Conservation (phyloP, 1,140 invertebrate species). For the Drosophila asahinai region DNA sequence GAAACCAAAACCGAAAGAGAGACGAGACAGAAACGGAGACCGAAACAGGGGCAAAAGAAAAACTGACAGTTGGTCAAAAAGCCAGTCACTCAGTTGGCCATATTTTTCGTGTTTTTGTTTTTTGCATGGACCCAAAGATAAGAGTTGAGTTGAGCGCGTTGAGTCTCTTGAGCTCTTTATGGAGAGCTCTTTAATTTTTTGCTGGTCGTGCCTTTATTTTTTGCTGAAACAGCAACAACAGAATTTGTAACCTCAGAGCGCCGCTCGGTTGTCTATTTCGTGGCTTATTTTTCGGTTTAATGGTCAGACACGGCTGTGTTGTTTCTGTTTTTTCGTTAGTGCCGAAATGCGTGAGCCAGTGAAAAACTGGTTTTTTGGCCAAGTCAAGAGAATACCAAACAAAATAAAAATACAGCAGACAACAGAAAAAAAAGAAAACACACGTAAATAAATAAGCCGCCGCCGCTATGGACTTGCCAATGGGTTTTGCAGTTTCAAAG, state of each 20-base stretch:
- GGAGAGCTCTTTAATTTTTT: constrained; percentile 41
- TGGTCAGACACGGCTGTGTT: constrained; percentile 39
- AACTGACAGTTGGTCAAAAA: constrained; percentile 43
- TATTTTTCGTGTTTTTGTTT: constrained; percentile 9
- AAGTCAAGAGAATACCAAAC: constrained; percentile 39
- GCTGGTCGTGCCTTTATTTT: constrained; percentile 27
- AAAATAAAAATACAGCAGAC: constrained; percentile 8
- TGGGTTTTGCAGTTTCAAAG: constrained; percentile 33
- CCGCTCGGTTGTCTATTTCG: constrained; percentile 40
- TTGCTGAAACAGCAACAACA: constrained; percentile 53
- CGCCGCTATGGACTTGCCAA: constrained; percentile 27
- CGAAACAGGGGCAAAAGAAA: constrained; percentile 32
- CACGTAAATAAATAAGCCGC: constrained; percentile 36
- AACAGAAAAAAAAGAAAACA: constrained; percentile 29
- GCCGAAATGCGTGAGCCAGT: constrained; percentile 55
- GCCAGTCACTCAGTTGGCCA: constrained; percentile 47
- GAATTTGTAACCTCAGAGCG: constrained; percentile 71
- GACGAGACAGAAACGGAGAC: constrained; percentile 4
- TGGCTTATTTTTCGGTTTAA: constrained; percentile 64
- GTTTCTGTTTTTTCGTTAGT: constrained; percentile 27
- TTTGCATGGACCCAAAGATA: constrained; percentile 16
- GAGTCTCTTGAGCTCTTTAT: constrained; percentile 41
- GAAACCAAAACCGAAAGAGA: constrained; percentile 9
- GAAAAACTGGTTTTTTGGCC: constrained; percentile 67
- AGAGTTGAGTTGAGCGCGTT: constrained; percentile 26